Conservation (phyloP, 2,888 invertebrate species). For the Sesia bembeciformis region DNA sequence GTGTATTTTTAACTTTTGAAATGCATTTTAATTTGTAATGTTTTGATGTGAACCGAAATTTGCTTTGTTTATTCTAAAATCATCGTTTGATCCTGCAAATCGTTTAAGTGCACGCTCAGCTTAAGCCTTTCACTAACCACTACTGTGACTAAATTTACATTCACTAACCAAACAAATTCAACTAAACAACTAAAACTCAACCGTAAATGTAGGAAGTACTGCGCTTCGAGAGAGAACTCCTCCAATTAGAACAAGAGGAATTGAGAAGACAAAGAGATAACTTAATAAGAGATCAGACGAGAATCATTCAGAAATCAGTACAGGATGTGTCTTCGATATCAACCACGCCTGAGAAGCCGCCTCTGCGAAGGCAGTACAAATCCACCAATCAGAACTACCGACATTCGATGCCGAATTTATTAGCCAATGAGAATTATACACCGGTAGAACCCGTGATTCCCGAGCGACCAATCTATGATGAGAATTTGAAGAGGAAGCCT, state of each 20-base stretch:
- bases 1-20: background rate
- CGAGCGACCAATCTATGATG: conserved; percentile 38
- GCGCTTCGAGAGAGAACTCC: conserved; percentile 84
- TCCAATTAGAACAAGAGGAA: conserved; percentile 86
- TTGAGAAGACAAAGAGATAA: conserved; percentile 83
- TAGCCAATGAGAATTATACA: conserved; percentile 44
- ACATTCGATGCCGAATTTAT: conserved; percentile 67
- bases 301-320: conserved; percentile 75
- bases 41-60: conserved; percentile 11
- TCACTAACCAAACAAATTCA: background rate
- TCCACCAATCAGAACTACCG: conserved; percentile 39
- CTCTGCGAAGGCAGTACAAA: conserved; percentile 26
- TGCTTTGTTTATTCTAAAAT: conserved; percentile 1
- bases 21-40: background rate
- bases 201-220: conserved; percentile 75
- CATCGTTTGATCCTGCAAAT: background rate
- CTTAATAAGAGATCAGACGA: conserved; percentile 78
- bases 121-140: conserved; percentile 21
- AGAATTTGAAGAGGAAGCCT: conserved; percentile 50
- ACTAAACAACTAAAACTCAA: conserved; percentile 1
- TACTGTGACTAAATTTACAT: conserved; percentile 14
- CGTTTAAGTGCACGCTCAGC: conserved; percentile 28
- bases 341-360: conserved; percentile 46
- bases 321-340: conserved; percentile 73
- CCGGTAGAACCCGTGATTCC: conserved; percentile 29